Percentiles rank a stretch among this genome's conserved stretches.
Conservation (phyloP, 2,113 vertebrate species). For the Brachypteracias leptosomus region DNA sequence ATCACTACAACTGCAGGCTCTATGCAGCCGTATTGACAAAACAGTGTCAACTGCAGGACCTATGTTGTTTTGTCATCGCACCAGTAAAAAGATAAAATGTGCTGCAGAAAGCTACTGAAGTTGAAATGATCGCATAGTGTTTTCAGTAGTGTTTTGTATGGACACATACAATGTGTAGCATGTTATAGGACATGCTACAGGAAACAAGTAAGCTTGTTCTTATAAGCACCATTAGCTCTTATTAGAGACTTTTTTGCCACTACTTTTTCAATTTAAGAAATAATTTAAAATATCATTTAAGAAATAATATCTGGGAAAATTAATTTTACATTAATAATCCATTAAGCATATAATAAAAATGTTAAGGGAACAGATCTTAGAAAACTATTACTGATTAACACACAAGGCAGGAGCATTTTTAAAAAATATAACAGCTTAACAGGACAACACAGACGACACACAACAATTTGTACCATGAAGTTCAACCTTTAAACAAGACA, state of each 20-base stretch:
- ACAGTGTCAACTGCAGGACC: background rate
- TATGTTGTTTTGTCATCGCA: background rate
- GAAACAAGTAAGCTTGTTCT: background rate
- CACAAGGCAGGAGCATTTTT: background rate
- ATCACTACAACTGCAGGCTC: background rate
- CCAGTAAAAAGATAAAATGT: background rate
- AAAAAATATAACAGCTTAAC: background rate
- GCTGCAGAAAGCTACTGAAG: background rate
- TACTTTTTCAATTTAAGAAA: background rate
- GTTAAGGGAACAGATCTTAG: background rate
- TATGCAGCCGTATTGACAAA: background rate
- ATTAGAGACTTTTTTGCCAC: background rate
- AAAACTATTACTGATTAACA: background rate
- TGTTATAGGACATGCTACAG: background rate
- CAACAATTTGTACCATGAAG: slow-evolving; percentile 57
- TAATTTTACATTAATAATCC: background rate
- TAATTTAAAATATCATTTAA: background rate
- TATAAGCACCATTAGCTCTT: background rate
- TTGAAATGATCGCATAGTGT: accelerated
- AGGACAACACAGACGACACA: background rate
- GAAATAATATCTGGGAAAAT: background rate
- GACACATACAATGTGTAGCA: background rate
- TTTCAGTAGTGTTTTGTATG: background rate
- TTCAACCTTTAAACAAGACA: slow-evolving; percentile 95
- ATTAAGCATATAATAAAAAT: background rate